Conservation (phyloP, 2,113 vertebrate species). For the Sinosuthora webbiana region DNA sequence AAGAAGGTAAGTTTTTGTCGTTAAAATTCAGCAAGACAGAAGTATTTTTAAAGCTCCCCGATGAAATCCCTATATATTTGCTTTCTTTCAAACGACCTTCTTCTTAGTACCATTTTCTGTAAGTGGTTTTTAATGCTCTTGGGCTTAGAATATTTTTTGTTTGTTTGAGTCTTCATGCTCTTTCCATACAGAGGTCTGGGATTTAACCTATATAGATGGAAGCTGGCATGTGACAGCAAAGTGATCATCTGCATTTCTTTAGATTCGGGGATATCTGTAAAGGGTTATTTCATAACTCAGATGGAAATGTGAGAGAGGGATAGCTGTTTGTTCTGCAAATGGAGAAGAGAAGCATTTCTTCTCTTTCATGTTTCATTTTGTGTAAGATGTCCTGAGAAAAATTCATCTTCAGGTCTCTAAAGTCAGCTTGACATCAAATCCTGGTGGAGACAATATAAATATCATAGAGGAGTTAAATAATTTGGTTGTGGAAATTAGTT, state of each 20-base stretch:
- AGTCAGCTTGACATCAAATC: background rate
- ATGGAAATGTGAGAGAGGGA: background rate
- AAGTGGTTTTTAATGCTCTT: background rate
- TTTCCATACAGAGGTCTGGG: background rate
- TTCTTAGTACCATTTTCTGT: background rate
- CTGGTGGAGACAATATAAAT: background rate
- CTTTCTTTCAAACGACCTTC: background rate
- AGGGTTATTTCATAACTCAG: background rate
- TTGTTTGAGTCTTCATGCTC: background rate
- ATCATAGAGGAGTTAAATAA: background rate
- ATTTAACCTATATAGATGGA: background rate
- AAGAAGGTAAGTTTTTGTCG: background rate
- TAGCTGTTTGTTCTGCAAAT: background rate
- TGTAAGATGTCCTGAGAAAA: background rate
- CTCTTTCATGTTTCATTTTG: background rate
- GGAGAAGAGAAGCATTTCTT: background rate
- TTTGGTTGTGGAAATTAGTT: background rate
- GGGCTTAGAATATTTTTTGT: background rate
- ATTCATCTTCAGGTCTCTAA: background rate
- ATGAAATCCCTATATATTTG: background rate
- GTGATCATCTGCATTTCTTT: background rate
- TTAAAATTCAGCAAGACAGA: background rate
- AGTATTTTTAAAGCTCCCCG: background rate
- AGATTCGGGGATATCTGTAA: background rate
- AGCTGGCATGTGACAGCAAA: background rate